Evolutionary conservation across 2,113 vertebrate genomes (phyloP).

Genomic region (Callopanchax toddi): DNA sequence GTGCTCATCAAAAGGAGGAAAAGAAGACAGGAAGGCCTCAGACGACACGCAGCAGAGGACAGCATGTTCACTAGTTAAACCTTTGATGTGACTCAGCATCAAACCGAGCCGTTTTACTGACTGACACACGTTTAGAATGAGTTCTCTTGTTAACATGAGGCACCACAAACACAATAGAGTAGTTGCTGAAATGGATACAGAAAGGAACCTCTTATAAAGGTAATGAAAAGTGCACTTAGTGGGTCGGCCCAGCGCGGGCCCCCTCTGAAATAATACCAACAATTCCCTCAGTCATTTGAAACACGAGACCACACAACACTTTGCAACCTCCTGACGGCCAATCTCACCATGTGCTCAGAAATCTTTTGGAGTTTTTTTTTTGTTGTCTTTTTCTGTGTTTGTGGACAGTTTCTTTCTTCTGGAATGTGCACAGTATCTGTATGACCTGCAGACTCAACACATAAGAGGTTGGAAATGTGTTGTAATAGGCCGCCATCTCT

Average conservation of each 20-base stretch:
- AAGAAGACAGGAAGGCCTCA: constrained; percentile 15
- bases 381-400: not conserved
- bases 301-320: not conserved
- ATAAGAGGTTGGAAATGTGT: constrained; percentile 24
- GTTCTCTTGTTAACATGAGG: constrained; percentile 39
- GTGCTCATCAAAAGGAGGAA: constrained; percentile 25
- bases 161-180: constrained; percentile 47
- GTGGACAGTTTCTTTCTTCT: constrained; percentile 26
- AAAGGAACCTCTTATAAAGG: constrained; percentile 60
- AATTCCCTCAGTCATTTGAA: not conserved
- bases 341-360: not conserved
- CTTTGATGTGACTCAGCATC: constrained; percentile 9
- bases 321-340: not conserved
- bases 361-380: not conserved
- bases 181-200: constrained; percentile 56
- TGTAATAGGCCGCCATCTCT: constrained; percentile 5
- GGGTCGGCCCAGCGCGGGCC: constrained; percentile 53
- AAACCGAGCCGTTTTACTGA: constrained; percentile 26
- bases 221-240: constrained; percentile 77
- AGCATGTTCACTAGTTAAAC: constrained; percentile 4
- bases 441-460: constrained; percentile 1
- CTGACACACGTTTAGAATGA: not conserved
- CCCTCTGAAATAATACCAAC: constrained; percentile 37
- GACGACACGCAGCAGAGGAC: constrained; percentile 20
- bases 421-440: constrained; percentile 31